Evolutionary conservation across 1,140 invertebrate genomes (phyloP).

Genomic region (Pomacea maculata): DNA sequence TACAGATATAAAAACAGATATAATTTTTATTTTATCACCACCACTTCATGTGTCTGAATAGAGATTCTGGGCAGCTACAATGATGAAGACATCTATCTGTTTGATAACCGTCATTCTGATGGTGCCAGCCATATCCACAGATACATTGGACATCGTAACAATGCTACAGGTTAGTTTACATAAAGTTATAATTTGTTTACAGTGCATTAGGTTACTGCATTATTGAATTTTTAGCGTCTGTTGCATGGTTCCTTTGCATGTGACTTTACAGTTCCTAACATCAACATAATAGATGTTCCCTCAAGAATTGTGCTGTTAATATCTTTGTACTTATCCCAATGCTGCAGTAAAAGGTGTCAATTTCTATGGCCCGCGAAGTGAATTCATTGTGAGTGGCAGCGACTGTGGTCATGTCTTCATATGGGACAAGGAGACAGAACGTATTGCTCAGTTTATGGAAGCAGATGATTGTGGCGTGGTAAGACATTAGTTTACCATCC

Average conservation of each 20-base stretch:
- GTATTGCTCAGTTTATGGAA: conserved; percentile 85
- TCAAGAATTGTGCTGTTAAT: not conserved
- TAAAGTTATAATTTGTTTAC: too few relatives aligned
- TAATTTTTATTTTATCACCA: not conserved
- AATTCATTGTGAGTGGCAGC: conserved; percentile 89
- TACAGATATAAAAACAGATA: not conserved
- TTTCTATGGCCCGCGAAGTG: conserved; percentile 90
- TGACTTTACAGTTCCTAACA: too few relatives aligned
- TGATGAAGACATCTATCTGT: conserved; percentile 93
- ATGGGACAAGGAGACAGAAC: conserved; percentile 90
- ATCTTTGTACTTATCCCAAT: conserved; percentile 7
- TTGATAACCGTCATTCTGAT: conserved; percentile 74
- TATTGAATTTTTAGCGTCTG: not conserved
- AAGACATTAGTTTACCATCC: conserved; percentile 53
- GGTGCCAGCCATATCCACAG: conserved; percentile 75
- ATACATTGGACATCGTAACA: conserved; percentile 74
- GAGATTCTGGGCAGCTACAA: conserved; percentile 93
- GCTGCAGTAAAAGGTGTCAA: conserved; percentile 88
- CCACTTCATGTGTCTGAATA: conserved; percentile 53
- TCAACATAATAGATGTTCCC: too few relatives aligned
- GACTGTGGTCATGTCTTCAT: conserved; percentile 95
- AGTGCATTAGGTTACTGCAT: not conserved
- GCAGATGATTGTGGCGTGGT: conserved; percentile 89
- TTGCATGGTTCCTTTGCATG: not conserved
- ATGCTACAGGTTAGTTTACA: conserved; percentile 63